These are phyloP conservation scores for Stenotaenia linearis DNA, from an alignment of 2,888 invertebrate species.

Conservation along the genomic window DNA sequence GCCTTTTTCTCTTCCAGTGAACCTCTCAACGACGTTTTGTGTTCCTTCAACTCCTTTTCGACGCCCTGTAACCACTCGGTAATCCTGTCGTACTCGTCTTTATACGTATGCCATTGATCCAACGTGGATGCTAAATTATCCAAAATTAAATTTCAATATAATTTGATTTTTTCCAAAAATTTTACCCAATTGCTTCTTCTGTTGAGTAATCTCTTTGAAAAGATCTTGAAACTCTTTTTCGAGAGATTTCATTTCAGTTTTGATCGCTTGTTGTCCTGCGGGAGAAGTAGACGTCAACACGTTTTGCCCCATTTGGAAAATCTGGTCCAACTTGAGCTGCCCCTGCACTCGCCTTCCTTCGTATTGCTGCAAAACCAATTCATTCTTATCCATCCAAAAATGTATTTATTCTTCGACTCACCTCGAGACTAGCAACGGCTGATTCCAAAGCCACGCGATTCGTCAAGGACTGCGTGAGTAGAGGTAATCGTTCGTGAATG, in stretches of 20 bases:
- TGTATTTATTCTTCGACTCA: slow-evolving; percentile 21
- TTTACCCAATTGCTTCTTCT: slow-evolving; percentile 74
- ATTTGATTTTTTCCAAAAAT: background rate
- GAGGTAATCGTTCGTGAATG: slow-evolving; percentile 82
- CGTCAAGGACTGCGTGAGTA: slow-evolving; percentile 72
- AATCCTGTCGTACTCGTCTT: slow-evolving; percentile 83
- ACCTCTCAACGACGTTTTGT: slow-evolving; percentile 74
- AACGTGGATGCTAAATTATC: slow-evolving; percentile 38
- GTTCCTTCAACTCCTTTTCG: slow-evolving; percentile 82
- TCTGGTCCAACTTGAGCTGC: slow-evolving; percentile 75
- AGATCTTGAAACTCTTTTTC: slow-evolving; percentile 77
- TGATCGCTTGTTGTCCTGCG: slow-evolving; percentile 71
- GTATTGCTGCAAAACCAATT: slow-evolving; percentile 35
- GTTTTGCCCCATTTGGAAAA: slow-evolving; percentile 81
- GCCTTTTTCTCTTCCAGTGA: slow-evolving; percentile 75
- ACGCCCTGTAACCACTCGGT: slow-evolving; percentile 91
- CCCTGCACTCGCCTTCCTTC: slow-evolving; percentile 80
- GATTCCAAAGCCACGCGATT: slow-evolving; percentile 84
- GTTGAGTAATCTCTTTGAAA: slow-evolving; percentile 77
- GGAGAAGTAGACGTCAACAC: slow-evolving; percentile 74
- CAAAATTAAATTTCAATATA: background rate
- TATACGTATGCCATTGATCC: slow-evolving; percentile 80
- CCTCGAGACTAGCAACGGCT: slow-evolving; percentile 76
- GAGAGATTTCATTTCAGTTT: slow-evolving; percentile 76
- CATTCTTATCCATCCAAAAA: slow-evolving; percentile 29